These are phyloP conservation scores for Crossaster papposus DNA, from an alignment of 53 echinoderm and acorn worm genomes.

Conservation along the genomic window DNA sequence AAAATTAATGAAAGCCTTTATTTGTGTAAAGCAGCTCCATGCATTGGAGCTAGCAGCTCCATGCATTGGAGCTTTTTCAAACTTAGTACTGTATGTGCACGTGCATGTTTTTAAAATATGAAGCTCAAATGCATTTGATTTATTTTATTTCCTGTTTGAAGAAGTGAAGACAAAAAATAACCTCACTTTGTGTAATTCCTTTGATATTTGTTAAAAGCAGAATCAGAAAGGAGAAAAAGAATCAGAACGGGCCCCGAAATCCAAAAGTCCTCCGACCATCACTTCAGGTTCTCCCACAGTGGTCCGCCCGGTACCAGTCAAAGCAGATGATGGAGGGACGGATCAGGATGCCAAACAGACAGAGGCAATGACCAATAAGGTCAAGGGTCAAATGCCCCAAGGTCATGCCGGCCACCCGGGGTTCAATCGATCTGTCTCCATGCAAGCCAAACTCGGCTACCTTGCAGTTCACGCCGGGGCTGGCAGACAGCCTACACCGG, in stretches of 20 bases:
- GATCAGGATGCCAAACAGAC: slow-evolving; percentile 19
- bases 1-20: no score
- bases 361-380: slow-evolving; percentile 55
- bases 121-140: background rate
- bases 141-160: no score
- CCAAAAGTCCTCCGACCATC: slow-evolving; percentile 42
- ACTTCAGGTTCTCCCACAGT: slow-evolving; percentile 50
- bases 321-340: slow-evolving; percentile 49
- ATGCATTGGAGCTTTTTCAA: no score
- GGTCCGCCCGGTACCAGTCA: slow-evolving; percentile 78
- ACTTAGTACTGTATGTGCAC: background rate
- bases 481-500: background rate
- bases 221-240: slow-evolving; percentile 56
- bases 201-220: slow-evolving; percentile 39
- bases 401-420: slow-evolving; percentile 47
- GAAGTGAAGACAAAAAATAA: no score
- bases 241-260: slow-evolving; percentile 34
- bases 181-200: no score
- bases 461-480: background rate
- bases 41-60: no score
- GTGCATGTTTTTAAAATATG: background rate
- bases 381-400: slow-evolving; percentile 29
- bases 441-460: slow-evolving; percentile 65
- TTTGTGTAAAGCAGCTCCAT: no score
- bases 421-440: slow-evolving; percentile 67